Percentiles rank a stretch among this genome's conserved stretches.
Evolutionary conservation across 2,888 invertebrate genomes (phyloP).

Genomic region (Ferrisia virgata): DNA sequence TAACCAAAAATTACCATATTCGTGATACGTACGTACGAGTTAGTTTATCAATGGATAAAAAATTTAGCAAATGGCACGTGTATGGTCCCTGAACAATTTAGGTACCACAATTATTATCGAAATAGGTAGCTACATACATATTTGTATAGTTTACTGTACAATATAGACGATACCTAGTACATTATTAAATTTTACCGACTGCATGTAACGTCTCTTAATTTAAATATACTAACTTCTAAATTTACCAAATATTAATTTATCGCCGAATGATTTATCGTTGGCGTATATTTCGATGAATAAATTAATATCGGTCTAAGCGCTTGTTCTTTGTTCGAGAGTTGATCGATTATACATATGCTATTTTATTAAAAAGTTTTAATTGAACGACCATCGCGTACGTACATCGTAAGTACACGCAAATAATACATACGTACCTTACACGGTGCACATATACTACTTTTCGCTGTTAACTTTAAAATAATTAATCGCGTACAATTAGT

Average conservation of each 20-base stretch:
- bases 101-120: neutral
- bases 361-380: constrained; percentile 15
- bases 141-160: neutral
- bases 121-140: neutral
- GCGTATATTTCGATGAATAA: neutral
- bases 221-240: neutral
- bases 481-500: constrained; percentile 9
- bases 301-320: neutral
- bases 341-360: neutral
- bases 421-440: too few relatives aligned
- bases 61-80: neutral
- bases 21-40: too few relatives aligned
- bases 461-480: neutral
- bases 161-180: neutral
- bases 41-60: neutral
- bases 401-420: too few relatives aligned
- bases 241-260: constrained; percentile 15
- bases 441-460: neutral
- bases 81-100: neutral
- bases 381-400: constrained; percentile 4
- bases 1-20: too few relatives aligned
- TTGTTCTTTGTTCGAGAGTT: neutral
- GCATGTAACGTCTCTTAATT: neutral
- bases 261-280: neutral
- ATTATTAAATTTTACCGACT: neutral